Conservation (phyloP, 1,140 invertebrate genomes). For the Proales similis region DNA sequence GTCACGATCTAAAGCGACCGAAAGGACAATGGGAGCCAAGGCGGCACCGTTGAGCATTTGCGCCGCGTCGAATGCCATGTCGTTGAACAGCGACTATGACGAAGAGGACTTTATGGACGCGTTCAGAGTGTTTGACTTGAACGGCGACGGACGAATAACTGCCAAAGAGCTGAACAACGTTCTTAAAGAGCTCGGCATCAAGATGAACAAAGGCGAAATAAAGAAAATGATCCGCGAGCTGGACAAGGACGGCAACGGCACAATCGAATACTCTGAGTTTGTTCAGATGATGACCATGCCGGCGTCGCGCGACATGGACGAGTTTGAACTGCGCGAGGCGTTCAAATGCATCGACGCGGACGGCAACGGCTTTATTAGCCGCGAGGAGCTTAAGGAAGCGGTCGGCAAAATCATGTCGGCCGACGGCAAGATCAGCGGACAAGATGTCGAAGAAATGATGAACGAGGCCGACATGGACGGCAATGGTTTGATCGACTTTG, state of each 20-base stretch:
- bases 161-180: slow-evolving; percentile 37
- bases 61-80: slow-evolving; percentile 4
- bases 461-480: slow-evolving; percentile 35
- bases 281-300: slow-evolving; percentile 36
- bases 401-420: slow-evolving; percentile 35
- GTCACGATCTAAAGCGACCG: no score
- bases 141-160: slow-evolving; percentile 36
- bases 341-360: slow-evolving; percentile 31
- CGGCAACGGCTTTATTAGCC: slow-evolving; percentile 20
- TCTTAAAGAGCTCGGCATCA: slow-evolving; percentile 29
- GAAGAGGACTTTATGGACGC: slow-evolving; percentile 37
- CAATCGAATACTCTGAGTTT: slow-evolving; percentile 38
- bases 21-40: no score
- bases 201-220: slow-evolving; percentile 27
- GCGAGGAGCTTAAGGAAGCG: slow-evolving; percentile 24
- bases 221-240: slow-evolving; percentile 37
- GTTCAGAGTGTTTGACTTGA: slow-evolving; percentile 24
- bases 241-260: slow-evolving; percentile 33
- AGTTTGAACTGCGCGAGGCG: slow-evolving; percentile 32
- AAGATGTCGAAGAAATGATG: slow-evolving; percentile 38
- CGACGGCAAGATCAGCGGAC: slow-evolving; percentile 17
- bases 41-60: no score
- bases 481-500: slow-evolving; percentile 35
- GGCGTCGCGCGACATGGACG: slow-evolving; percentile 12
- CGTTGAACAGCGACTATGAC: slow-evolving; percentile 27